Evolutionary conservation across 2,113 vertebrate species (phyloP).

Genomic region (Caranx ignobilis): DNA sequence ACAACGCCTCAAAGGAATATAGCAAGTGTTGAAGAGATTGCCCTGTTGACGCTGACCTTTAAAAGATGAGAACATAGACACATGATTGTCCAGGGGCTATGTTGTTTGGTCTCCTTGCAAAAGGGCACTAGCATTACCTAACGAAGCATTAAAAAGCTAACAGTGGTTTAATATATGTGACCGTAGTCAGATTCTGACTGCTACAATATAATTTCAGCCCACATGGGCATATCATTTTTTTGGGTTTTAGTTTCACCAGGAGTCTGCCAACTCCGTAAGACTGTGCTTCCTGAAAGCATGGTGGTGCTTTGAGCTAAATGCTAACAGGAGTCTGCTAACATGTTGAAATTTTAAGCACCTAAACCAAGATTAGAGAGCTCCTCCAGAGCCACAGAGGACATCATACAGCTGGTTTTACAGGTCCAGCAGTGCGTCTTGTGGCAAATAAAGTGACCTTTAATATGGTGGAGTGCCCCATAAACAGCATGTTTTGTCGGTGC

Average conservation of each 20-base stretch:
- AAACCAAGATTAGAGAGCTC: background rate
- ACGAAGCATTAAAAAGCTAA: background rate
- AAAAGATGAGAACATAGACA: conserved; percentile 27
- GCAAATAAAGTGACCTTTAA: conserved; percentile 14
- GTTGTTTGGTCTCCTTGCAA: background rate
- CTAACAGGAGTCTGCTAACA: conserved; percentile 24
- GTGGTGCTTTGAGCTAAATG: conserved; percentile 24
- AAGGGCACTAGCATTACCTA: background rate
- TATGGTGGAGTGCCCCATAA: background rate
- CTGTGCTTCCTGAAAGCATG: background rate
- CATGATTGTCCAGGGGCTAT: background rate
- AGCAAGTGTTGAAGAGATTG: background rate
- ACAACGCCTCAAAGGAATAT: background rate
- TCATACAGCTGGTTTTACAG: background rate
- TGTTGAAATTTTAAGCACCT: background rate
- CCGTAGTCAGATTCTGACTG: background rate
- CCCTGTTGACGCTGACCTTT: conserved; percentile 50
- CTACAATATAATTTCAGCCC: background rate
- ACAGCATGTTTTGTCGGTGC: background rate
- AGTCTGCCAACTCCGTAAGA: background rate
- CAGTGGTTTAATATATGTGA: background rate
- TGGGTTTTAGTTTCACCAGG: background rate
- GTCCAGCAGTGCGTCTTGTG: background rate
- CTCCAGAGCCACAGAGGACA: background rate
- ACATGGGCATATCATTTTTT: background rate